phyloP scores from a whole-genome alignment of 2,113 vertebrate genomes.

The Coryphaenoides rupestris region DNA sequence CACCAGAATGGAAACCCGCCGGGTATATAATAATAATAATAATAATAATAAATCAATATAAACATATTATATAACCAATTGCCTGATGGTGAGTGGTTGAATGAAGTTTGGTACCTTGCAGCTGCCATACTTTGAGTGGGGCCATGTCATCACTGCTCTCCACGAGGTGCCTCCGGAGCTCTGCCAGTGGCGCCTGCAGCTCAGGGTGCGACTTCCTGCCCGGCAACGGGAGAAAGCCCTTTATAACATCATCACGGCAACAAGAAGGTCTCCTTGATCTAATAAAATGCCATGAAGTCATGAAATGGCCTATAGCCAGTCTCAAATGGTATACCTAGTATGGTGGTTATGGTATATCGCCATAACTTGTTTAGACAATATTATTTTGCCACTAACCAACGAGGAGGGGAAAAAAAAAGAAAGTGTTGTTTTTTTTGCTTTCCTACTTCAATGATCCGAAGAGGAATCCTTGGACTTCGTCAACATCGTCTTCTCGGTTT shows the following conservation, averaged over 20 bases:
- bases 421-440: slow-evolving; percentile 32
- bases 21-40: background rate
- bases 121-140: slow-evolving; percentile 94
- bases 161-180: slow-evolving; percentile 86
- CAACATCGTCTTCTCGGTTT: slow-evolving; percentile 66
- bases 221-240: slow-evolving; percentile 11
- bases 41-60: background rate
- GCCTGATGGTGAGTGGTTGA: background rate
- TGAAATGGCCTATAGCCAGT: background rate
- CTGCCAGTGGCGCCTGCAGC: slow-evolving; percentile 77
- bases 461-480: slow-evolving; percentile 90
- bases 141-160: slow-evolving; percentile 85
- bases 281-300: background rate
- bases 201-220: slow-evolving; percentile 82
- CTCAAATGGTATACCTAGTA: background rate
- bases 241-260: background rate
- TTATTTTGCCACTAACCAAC: too few relatives aligned
- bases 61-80: background rate
- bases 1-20: too few relatives aligned
- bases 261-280: background rate
- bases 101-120: slow-evolving; percentile 79
- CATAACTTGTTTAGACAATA: too few relatives aligned
- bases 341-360: too few relatives aligned
- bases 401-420: background rate
- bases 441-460: slow-evolving; percentile 90